A percentile compares a stretch with the other conserved stretches of the same genome.
phyloP scores from a whole-genome alignment of 1,140 invertebrate genomes.

The Eriosoma lanigerum region DNA sequence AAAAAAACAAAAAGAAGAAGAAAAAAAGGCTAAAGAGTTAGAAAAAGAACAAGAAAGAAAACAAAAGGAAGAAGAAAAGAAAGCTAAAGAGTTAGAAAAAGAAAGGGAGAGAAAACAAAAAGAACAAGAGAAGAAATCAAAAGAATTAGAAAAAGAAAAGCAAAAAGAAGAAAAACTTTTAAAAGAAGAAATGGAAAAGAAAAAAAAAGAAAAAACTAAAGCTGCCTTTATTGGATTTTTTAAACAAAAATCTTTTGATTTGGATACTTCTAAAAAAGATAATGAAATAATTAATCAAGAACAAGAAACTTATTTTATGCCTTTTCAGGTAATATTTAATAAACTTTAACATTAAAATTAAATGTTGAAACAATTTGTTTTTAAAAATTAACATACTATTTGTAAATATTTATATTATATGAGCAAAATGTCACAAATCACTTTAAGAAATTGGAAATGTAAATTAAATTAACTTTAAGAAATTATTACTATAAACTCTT shows the following conservation, averaged over 20 bases:
- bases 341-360: neutral
- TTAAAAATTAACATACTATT: too few relatives aligned
- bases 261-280: neutral
- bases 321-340: constrained; percentile 47
- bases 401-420: too few relatives aligned
- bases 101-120: constrained; percentile 42
- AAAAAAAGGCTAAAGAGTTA: constrained; percentile 63
- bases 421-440: too few relatives aligned
- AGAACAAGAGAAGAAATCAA: constrained; percentile 43
- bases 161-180: constrained; percentile 29
- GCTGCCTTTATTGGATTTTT: constrained; percentile 51
- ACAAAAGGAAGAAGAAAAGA: constrained; percentile 59
- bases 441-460: too few relatives aligned
- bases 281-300: neutral
- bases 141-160: constrained; percentile 41
- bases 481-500: too few relatives aligned
- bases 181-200: constrained; percentile 47
- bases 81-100: constrained; percentile 45
- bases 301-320: constrained; percentile 46
- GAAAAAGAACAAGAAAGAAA: constrained; percentile 60
- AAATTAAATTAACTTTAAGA: too few relatives aligned
- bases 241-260: constrained; percentile 35
- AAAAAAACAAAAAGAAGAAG: constrained; percentile 55
- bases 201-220: constrained; percentile 45
- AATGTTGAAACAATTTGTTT: too few relatives aligned